Evolutionary conservation across 1,140 invertebrate species (phyloP).

Genomic region (Drosophila melanica): DNA sequence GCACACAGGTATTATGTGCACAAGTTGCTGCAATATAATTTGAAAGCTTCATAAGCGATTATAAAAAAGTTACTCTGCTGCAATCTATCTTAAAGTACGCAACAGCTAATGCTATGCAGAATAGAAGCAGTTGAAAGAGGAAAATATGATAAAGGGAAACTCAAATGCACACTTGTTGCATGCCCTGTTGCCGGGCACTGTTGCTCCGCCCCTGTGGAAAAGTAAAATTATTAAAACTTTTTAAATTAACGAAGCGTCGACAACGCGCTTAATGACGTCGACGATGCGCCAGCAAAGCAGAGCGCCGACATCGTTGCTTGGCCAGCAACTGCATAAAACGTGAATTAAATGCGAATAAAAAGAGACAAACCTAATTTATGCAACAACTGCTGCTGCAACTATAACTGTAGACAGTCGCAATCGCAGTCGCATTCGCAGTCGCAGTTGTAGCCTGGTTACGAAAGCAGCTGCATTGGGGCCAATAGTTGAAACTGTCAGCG

Average conservation of each 20-base stretch:
- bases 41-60: slow-evolving; percentile 13
- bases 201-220: slow-evolving; percentile 38
- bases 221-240: slow-evolving; percentile 78
- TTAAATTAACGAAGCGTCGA: slow-evolving; percentile 66
- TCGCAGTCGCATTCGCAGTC: slow-evolving; percentile 13
- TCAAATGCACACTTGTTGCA: slow-evolving; percentile 56
- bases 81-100: slow-evolving; percentile 3
- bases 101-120: slow-evolving; percentile 46
- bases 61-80: neutral
- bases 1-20: neutral
- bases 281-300: slow-evolving; percentile 25
- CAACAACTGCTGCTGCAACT: slow-evolving; percentile 22
- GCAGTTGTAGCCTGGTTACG: slow-evolving; percentile 6
- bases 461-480: slow-evolving; percentile 1
- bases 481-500: slow-evolving; percentile 54
- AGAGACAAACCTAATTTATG: slow-evolving; percentile 71
- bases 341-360: slow-evolving; percentile 71
- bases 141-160: slow-evolving; percentile 10
- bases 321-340: slow-evolving; percentile 44
- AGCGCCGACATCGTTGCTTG: slow-evolving; percentile 25
- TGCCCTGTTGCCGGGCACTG: slow-evolving; percentile 26
- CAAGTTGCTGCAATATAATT: slow-evolving; percentile 2
- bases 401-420: slow-evolving; percentile 12
- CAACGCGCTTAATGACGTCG: slow-evolving; percentile 63
- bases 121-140: neutral